Evolutionary conservation across 2,797 vertebrate species (phyloP), one percentile per base, ranked within the genome.

Genomic region (Enteromius thamalakanensis): DNA sequence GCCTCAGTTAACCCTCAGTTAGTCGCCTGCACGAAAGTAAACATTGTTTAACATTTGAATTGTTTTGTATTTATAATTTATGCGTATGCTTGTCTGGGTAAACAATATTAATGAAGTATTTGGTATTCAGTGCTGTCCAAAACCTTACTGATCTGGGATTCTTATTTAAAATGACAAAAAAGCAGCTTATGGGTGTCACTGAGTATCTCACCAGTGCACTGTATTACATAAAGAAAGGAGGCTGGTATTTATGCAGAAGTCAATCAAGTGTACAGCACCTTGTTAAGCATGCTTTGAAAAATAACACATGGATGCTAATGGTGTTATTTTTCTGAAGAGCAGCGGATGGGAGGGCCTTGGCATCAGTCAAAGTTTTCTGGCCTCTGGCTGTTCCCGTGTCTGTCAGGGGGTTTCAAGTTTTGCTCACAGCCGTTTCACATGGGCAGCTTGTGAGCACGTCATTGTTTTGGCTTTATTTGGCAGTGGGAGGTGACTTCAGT

Each of bases 401-500:
- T 90, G 83, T 87, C 86, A 88, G 90, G 91, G 58, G 21, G 62
- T 85, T 71, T 62, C 53, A 71, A 77, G 67, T 76, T 82, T 74
- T 68, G 85, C 65, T 91, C 89, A 90, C 90, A 88, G 92, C 92
- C 90, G 91, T 91, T 93, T 94, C 93, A 92, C 94, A 91, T 92
- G 93, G 91, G 91, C 91, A 88, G 88, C 91, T 89, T 89, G 87
- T 58, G 74, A 83, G 89, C 89, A 91, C 91, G 91, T 94, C 92
- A 94, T 92, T 89, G 82, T 90, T 90, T 91, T 89, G 87, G 91
- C 93, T 94, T 93, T 94, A 93, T 95, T 94, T 93, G 93, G 92
- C 87, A 65, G 90, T 91, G 93, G 93, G 94, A 92, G 94, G 93
- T 67, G 92, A 87, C 89, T 79, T 53, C 3, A 87, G 89, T 90